These are phyloP conservation scores for Nesospiza acunhae DNA, from an alignment of 2,113 vertebrate species.

Conservation along the genomic window DNA sequence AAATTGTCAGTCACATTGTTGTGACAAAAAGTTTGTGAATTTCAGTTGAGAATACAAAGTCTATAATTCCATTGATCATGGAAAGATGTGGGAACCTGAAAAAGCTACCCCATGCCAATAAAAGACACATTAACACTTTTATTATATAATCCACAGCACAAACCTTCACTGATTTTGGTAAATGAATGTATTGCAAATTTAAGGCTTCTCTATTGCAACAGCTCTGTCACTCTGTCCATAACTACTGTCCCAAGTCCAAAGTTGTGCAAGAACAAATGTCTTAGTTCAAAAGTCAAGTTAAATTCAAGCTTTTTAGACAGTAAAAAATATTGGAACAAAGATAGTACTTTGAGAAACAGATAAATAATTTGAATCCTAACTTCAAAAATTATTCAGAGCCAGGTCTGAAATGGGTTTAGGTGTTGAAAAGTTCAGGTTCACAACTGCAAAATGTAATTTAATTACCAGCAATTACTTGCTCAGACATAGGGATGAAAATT, in stretches of 20 bases:
- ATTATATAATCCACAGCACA: neutral
- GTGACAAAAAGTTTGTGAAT: neutral
- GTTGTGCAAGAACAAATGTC: neutral
- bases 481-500: neutral
- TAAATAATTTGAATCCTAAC: neutral
- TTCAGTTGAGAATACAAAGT: neutral
- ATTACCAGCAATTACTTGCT: neutral
- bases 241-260: neutral
- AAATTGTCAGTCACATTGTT: neutral
- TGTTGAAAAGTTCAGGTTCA: neutral
- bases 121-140: neutral
- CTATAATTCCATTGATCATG: neutral
- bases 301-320: neutral
- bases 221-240: neutral
- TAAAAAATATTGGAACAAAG: neutral
- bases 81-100: neutral
- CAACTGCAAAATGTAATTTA: neutral
- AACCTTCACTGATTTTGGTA: neutral
- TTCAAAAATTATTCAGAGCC: neutral
- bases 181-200: neutral
- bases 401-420: neutral
- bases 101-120: neutral
- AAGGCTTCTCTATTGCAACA: neutral
- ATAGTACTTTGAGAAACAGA: neutral
- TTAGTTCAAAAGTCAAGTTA: neutral